These are phyloP conservation scores for Cephus runcator DNA, from an alignment of 2,888 invertebrate species.

Conservation along the genomic window DNA sequence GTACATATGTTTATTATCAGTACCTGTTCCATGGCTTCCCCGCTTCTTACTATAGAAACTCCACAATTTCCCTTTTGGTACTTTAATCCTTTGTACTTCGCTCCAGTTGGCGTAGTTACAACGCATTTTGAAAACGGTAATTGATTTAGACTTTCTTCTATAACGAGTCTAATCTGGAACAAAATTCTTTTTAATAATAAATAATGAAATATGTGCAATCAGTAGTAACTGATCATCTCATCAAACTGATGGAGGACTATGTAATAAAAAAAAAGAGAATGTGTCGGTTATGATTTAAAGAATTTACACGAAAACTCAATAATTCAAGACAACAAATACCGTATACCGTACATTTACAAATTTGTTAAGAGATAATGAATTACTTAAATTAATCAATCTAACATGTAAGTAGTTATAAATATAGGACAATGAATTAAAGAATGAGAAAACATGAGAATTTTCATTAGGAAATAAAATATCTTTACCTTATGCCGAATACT, in stretches of 20 bases:
- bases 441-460: neutral
- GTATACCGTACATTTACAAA: neutral
- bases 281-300: neutral
- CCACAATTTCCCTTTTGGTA: conserved; percentile 99
- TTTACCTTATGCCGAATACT: neutral
- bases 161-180: conserved; percentile 87
- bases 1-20: conserved; percentile 1
- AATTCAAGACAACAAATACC: neutral
- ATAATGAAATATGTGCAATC: neutral
- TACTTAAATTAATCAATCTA: neutral
- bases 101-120: conserved; percentile 93
- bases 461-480: neutral
- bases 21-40: conserved; percentile 96
- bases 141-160: conserved; percentile 98
- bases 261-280: neutral
- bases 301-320: neutral
- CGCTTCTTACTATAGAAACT: conserved; percentile 94
- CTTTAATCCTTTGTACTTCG: conserved; percentile 89
- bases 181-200: conserved; percentile 2
- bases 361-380: neutral
- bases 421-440: neutral
- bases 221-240: neutral
- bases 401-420: neutral
- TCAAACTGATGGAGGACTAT: neutral
- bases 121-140: conserved; percentile 91